Evolutionary conservation across 2,888 invertebrate genomes (phyloP), one percentile per base, ranked within the genome.

Genomic region (Andrena hattorfiana): DNA sequence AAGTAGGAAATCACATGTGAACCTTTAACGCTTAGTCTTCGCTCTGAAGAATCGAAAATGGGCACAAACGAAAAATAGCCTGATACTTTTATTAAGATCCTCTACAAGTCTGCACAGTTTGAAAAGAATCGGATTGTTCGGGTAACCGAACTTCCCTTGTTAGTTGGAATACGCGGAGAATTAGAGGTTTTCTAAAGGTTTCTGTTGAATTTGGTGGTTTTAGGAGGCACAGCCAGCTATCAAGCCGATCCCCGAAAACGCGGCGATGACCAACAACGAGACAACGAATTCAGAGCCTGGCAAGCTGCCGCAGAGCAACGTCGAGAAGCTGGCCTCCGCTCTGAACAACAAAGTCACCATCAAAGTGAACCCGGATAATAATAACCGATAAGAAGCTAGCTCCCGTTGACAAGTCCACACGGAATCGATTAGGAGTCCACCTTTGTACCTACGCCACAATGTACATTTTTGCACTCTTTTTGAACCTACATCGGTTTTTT

Each of bases 261-360:
- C 73, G 6, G 13, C 59, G 7, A 54, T 56, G 49, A 51, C 81
- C 56, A 77, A 23, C 56, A 89, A 75, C 67, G 89, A 89, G 23
- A 80, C 89, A 86, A 83, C 90, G 87, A 82, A 89, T 86, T 26
- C 86, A n/a, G 89, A 89, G 51, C 79, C 87, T 8, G 77, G 71
- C 20, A 87, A 87, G 54, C 74, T 89, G 64, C 70, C 86, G 7
- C 92, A 91, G 51, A 90, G 89, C 54, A 93, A 89, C 82, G 89
- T 94, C 13, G 94, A 94, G 56, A 94, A 93, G 77, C 83, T 94
- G 71, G 92, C 94, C 16, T 90, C 91, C 8, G 90, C 90, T 67
- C 82, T 94, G 69, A 90, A 89, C 84, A 94, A 94, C 87, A 93
- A 93, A 88, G 93, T 94, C 69, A 94, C 94, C 82, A 94, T 94